Evolutionary conservation across 2,797 vertebrate genomes (phyloP).

Genomic region (Alca torda): DNA sequence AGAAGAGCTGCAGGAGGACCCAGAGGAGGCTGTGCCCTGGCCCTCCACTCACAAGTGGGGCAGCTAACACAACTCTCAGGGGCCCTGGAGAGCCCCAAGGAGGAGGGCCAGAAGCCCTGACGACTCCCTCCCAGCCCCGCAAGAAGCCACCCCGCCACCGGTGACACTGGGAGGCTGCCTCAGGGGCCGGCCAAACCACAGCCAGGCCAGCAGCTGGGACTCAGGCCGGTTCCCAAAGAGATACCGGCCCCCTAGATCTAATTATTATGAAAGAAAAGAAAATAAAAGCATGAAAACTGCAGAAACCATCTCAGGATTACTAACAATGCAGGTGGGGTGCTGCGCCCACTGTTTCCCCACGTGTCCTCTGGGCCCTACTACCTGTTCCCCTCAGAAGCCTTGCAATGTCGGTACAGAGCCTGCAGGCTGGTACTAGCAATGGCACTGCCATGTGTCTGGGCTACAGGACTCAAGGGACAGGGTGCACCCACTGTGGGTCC

Average conservation of each 20-base stretch:
- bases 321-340: no score
- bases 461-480: background rate
- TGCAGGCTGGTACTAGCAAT: background rate
- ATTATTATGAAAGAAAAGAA: background rate
- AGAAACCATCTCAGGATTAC: no score
- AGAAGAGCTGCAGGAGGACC: background rate
- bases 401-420: background rate
- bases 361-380: rapidly evolving
- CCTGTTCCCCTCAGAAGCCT: background rate
- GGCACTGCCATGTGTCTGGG: background rate
- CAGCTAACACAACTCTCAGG: background rate
- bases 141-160: background rate
- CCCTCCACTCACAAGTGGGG: background rate
- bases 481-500: no score
- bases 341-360: background rate
- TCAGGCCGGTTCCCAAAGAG: no score
- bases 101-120: background rate
- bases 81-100: rapidly evolving
- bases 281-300: background rate
- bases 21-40: background rate
- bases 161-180: background rate
- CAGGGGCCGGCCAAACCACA: rapidly evolving
- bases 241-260: background rate
- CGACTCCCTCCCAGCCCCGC: no score
- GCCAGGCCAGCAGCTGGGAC: background rate